Percentiles rank a stretch among this genome's conserved stretches.
These are phyloP conservation scores for Ceratina calcarata DNA, from an alignment of 1,140 invertebrate species.

Conservation along the genomic window DNA sequence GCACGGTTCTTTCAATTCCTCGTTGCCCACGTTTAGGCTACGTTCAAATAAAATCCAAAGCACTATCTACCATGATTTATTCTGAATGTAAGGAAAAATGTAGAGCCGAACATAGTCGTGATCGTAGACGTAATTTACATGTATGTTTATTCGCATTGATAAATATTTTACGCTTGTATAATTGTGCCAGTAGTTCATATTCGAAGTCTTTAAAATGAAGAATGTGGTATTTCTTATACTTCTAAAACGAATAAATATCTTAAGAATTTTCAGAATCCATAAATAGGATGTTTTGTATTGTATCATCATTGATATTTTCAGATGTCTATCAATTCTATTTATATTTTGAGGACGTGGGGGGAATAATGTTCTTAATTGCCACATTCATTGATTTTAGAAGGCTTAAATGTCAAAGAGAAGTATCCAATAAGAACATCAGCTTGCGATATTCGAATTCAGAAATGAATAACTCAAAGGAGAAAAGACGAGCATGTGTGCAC, in stretches of 20 bases:
- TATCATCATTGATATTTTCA: conserved; percentile 4
- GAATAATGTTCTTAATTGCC: not conserved
- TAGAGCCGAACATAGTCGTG: not conserved
- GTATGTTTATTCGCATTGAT: conserved; percentile 8
- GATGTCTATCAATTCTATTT: no score
- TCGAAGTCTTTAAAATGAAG: not conserved
- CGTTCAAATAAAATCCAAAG: conserved; percentile 21
- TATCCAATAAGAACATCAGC: conserved; percentile 21
- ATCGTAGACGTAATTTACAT: conserved; percentile 9
- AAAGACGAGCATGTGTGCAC: conserved; percentile 5
- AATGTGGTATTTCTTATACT: not conserved
- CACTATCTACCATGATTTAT: not conserved
- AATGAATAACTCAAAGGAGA: conserved; percentile 5
- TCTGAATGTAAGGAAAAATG: conserved; percentile 10
- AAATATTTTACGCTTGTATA: conserved; percentile 11
- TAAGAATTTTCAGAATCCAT: not conserved
- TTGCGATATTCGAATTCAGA: not conserved
- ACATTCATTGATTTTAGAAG: not conserved
- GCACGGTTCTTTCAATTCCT: conserved; percentile 23
- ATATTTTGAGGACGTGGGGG: not conserved
- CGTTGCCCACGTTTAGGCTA: conserved; percentile 27
- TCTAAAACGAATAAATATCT: not conserved
- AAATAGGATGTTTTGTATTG: not conserved
- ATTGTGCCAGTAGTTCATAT: not conserved
- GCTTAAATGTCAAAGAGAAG: conserved; percentile 2